phyloP scores from a whole-genome alignment of 2,797 vertebrate genomes.

The Amblyraja radiata region DNA sequence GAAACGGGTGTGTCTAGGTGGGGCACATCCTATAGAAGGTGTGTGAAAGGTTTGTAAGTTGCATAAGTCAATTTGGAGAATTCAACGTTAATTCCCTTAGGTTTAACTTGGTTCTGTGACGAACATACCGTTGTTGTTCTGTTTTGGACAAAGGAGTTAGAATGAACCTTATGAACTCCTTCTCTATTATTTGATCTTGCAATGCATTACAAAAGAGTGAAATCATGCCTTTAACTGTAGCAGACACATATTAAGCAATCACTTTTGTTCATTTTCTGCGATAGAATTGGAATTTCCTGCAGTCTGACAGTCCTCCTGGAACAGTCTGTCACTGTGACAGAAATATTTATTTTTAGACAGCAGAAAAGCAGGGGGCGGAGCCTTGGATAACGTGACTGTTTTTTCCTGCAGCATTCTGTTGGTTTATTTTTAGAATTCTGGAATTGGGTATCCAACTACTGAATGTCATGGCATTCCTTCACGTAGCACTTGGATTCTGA shows the following conservation, averaged over 20 bases:
- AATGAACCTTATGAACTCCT: neutral
- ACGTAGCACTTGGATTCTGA: neutral
- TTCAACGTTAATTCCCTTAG: too few species aligned
- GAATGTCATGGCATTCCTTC: neutral
- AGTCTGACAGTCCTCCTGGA: neutral
- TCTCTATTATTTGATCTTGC: neutral
- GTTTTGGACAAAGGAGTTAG: neutral
- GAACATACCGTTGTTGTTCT: neutral
- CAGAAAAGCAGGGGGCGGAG: neutral
- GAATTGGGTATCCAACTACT: neutral
- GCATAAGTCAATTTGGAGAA: too few species aligned
- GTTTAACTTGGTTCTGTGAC: neutral
- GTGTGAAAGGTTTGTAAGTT: too few species aligned
- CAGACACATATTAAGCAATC: neutral
- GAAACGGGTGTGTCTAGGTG: too few species aligned
- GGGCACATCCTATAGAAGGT: too few species aligned
- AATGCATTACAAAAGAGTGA: neutral
- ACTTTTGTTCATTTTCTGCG: neutral
- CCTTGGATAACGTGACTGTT: constrained; percentile 11
- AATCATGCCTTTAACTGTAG: neutral
- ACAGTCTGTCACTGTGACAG: neutral
- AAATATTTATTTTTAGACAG: constrained; percentile 9
- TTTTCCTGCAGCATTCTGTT: neutral
- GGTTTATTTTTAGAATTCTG: neutral
- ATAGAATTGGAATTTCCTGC: neutral